Evolutionary conservation across 53 echinoderm and acorn worm genomes (phyloP), one percentile per base, ranked within the genome.

Genomic region (Glandiceps talaboti): DNA sequence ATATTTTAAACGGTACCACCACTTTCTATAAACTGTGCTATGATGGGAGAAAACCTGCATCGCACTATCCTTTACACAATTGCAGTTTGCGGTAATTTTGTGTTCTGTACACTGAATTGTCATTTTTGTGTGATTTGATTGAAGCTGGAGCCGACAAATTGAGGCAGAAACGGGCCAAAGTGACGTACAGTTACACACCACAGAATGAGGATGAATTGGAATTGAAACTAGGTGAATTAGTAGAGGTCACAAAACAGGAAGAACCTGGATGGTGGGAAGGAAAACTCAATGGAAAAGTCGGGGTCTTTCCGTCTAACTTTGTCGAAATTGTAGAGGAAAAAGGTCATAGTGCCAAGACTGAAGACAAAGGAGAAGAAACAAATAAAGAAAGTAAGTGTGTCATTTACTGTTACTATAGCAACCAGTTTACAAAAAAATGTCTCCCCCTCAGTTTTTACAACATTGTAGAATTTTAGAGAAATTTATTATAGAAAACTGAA

Each of bases 191-290:
- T 84, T 96, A 96, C 73, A 82, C 74, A 26, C 93, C 93, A 14
- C 76, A 83, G 83, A 96, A 96, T 26, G 90, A 90, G 0, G 96
- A 96, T 32, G 96, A 96, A 83, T 80, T 96, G 73, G 72, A 85
- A 29, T 73, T 96, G 73, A 77, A 77, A 25, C 81, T 89, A 0
- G 81, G 90, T 74, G 89, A 90, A 1, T 75, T 83, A 30, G 80
- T 96, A 26, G 87, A 85, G 73, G 89, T 93, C 14, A 83, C 87
- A 30, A 80, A 81, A 74, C 88, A 91, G 77, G 90, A 90, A 12
- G 96, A 96, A 78, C 90, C 85, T 0, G 96, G 96, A n/a, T 96
- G 96, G 96, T 96, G 92, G 88, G 96, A 96, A 73, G 96, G 96
- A 0, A 30, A 85, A 12, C 31, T 96, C 27, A 87, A 83, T 1